Evolutionary conservation across 2,797 vertebrate species (phyloP).

Genomic region (Decapterus maruadsi): DNA sequence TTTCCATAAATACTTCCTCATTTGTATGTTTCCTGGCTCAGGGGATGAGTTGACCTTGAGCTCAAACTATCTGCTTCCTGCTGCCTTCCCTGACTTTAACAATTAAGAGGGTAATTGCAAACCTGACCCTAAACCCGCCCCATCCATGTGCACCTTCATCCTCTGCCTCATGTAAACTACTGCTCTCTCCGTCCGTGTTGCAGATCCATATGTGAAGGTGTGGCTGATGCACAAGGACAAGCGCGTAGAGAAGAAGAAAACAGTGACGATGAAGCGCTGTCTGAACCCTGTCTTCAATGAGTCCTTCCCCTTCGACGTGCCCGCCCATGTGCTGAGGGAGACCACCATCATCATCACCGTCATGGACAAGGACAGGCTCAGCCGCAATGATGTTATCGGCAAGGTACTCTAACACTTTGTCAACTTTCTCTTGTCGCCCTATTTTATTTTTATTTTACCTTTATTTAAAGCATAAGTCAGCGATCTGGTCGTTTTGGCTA

Average conservation of each 20-base stretch:
- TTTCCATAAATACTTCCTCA: constrained; percentile 80
- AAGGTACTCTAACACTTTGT: constrained; percentile 89
- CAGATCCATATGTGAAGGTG: constrained; percentile 97
- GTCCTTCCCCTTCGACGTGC: constrained; percentile 96
- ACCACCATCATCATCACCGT: constrained; percentile 99
- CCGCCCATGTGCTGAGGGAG: constrained; percentile 96
- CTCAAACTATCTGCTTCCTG: constrained; percentile 70
- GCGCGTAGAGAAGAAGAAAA: constrained; percentile 99
- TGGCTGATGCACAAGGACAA: constrained; percentile 99
- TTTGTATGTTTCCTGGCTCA: constrained; percentile 73
- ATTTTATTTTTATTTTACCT: no score
- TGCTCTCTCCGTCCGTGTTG: constrained; percentile 40
- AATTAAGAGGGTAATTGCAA: constrained; percentile 77
- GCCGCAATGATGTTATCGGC: constrained; percentile 98
- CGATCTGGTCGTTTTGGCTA: no score
- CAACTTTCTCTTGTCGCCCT: neutral
- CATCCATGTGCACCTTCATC: constrained; percentile 35
- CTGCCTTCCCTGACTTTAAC: constrained; percentile 68
- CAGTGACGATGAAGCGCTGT: constrained; percentile 95
- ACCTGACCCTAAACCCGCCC: constrained; percentile 60
- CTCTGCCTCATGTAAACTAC: constrained; percentile 35
- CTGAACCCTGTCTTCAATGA: constrained; percentile 98
- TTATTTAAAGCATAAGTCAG: no score
- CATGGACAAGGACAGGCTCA: constrained; percentile 99
- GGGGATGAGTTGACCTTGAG: constrained; percentile 77